Evolutionary conservation across 2,888 invertebrate genomes (phyloP).

Genomic region (Acleris sparsana): DNA sequence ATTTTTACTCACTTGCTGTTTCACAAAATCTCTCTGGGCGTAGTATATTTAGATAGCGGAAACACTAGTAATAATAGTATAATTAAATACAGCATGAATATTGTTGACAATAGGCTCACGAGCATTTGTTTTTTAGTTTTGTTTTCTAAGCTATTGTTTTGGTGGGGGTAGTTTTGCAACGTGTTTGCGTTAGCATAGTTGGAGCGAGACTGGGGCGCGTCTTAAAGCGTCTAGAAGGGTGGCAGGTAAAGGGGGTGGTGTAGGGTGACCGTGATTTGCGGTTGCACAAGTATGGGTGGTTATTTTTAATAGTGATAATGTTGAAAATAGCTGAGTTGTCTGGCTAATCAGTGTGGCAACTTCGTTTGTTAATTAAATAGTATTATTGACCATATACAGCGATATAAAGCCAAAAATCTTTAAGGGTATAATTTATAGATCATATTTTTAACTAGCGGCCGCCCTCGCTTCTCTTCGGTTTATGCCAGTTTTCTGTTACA

Average conservation of each 20-base stretch:
- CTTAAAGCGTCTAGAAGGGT: constrained; percentile 35
- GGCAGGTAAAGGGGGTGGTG: constrained; percentile 35
- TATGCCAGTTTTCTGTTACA: no score
- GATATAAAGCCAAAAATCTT: no score
- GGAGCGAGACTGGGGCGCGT: constrained; percentile 54
- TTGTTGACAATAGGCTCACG: constrained; percentile 59
- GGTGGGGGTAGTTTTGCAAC: constrained; percentile 31
- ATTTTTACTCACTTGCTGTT: constrained; percentile 18
- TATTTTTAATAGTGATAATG: neutral
- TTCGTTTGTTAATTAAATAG: no score
- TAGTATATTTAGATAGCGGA: constrained; percentile 70
- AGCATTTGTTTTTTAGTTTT: constrained; percentile 48
- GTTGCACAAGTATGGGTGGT: constrained; percentile 8
- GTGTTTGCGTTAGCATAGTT: constrained; percentile 46
- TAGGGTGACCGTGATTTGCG: constrained; percentile 34
- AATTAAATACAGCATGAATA: constrained; percentile 71
- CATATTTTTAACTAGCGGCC: no score
- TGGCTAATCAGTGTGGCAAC: no score
- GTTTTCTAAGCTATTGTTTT: neutral
- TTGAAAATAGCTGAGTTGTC: no score
- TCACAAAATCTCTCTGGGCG: constrained; percentile 36
- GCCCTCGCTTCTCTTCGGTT: no score
- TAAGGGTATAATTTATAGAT: no score
- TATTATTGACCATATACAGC: no score
- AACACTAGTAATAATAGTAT: constrained; percentile 68